These are phyloP conservation scores for Ochlodes sylvanus DNA, from an alignment of 2,888 invertebrate species.

Conservation along the genomic window DNA sequence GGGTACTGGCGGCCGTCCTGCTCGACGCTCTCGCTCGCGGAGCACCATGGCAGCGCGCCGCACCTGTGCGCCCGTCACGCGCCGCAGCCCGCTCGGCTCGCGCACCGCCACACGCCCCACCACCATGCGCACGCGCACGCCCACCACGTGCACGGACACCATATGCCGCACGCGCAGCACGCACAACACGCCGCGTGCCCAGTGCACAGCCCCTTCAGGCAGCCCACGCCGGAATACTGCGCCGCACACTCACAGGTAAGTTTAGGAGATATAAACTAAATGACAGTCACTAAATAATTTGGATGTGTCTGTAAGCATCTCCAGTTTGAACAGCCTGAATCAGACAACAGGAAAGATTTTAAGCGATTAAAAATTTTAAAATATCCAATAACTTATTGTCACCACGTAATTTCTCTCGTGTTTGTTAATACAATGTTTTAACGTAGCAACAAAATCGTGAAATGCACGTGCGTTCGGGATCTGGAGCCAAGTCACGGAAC, in stretches of 20 bases:
- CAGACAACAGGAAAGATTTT: too few relatives aligned
- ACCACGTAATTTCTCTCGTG: constrained; percentile 9
- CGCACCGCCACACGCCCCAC: constrained; percentile 71
- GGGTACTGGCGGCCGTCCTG: constrained; percentile 82
- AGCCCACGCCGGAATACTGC: constrained; percentile 81
- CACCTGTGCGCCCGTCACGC: constrained; percentile 78
- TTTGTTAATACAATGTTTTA: constrained; percentile 29
- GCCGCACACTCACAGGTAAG: constrained; percentile 79
- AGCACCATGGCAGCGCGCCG: constrained; percentile 76
- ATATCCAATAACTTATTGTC: neutral
- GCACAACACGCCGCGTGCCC: constrained; percentile 86
- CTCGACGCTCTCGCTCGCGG: constrained; percentile 80
- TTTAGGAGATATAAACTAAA: too few relatives aligned
- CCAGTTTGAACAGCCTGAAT: too few relatives aligned
- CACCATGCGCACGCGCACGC: constrained; percentile 69
- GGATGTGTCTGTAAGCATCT: too few relatives aligned
- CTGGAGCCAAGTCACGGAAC: constrained; percentile 56
- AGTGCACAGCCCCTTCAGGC: constrained; percentile 90
- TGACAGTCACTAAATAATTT: too few relatives aligned
- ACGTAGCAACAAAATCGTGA: constrained; percentile 41
- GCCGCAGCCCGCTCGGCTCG: constrained; percentile 68
- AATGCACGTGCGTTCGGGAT: constrained; percentile 48
- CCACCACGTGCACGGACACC: constrained; percentile 74
- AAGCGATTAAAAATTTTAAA: neutral
- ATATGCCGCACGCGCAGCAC: constrained; percentile 78